Conservation (phyloP, 2,113 vertebrate genomes). For the Gasterosteus nipponicus region DNA sequence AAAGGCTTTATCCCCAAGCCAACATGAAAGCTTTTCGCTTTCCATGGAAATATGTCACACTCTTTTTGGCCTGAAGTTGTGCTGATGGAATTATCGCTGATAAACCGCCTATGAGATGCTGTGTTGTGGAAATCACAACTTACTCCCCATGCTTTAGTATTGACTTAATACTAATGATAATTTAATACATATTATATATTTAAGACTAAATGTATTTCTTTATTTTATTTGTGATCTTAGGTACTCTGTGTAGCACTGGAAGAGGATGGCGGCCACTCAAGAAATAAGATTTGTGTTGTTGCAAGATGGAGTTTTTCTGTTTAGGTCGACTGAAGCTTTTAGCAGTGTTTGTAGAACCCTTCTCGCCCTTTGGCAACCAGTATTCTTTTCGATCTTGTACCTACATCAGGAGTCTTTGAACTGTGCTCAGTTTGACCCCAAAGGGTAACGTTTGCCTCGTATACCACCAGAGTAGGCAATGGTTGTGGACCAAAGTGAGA, state of each 20-base stretch:
- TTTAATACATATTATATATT: not conserved
- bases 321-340: not conserved
- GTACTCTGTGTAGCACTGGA: not conserved
- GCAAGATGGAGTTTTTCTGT: not conserved
- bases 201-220: not conserved
- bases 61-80: not conserved
- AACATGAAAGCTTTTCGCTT: not conserved
- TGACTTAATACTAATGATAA: too few relatives aligned
- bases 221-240: too few relatives aligned
- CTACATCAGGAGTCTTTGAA: not conserved
- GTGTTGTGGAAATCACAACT: not conserved
- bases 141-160: not conserved
- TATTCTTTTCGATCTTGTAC: not conserved
- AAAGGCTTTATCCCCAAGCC: not conserved
- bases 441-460: not conserved
- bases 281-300: not conserved
- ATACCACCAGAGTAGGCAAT: slow-evolving; percentile 1
- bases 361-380: not conserved
- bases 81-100: not conserved
- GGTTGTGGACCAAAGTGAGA: not conserved
- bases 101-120: not conserved
- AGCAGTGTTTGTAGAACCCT: not conserved
- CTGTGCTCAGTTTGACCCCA: not conserved
- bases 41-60: not conserved
- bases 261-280: not conserved